Conservation (phyloP, 1,140 invertebrate species). For the Cydia pomonella region DNA sequence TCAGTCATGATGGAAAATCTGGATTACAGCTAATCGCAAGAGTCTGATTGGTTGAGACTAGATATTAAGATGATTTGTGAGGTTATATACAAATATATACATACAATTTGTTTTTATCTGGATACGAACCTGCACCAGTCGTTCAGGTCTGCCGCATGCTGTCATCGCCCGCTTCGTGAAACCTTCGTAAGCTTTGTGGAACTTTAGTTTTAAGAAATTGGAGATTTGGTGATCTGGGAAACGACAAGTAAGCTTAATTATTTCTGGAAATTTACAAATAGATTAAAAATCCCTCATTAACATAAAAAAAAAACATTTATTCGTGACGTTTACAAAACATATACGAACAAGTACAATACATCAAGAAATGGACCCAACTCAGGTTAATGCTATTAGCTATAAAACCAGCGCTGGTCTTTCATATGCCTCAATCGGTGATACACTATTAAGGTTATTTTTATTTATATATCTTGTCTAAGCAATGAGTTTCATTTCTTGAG, state of each 20-base stretch:
- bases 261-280: neutral
- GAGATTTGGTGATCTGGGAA: constrained; percentile 87
- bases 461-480: too few relatives aligned
- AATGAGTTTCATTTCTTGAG: too few relatives aligned
- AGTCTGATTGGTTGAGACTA: neutral
- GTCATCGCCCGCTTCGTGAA: constrained; percentile 81
- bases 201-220: constrained; percentile 82
- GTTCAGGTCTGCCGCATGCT: constrained; percentile 82
- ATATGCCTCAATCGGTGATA: too few relatives aligned
- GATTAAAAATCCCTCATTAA: too few relatives aligned
- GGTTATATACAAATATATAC: constrained; percentile 1
- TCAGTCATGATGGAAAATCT: neutral
- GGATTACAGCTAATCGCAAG: neutral
- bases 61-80: neutral
- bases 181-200: constrained; percentile 83
- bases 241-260: constrained; percentile 23
- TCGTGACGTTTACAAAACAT: too few relatives aligned
- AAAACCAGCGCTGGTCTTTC: too few relatives aligned
- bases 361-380: too few relatives aligned
- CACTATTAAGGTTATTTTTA: too few relatives aligned
- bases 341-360: too few relatives aligned
- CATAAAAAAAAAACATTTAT: too few relatives aligned
- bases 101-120: neutral
- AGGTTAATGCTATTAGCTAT: too few relatives aligned
- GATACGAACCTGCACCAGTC: constrained; percentile 73